These are phyloP conservation scores for Oscarella lobularis DNA, from an alignment of 37 sponge, comb jelly and placozoan species.

Conservation along the genomic window DNA sequence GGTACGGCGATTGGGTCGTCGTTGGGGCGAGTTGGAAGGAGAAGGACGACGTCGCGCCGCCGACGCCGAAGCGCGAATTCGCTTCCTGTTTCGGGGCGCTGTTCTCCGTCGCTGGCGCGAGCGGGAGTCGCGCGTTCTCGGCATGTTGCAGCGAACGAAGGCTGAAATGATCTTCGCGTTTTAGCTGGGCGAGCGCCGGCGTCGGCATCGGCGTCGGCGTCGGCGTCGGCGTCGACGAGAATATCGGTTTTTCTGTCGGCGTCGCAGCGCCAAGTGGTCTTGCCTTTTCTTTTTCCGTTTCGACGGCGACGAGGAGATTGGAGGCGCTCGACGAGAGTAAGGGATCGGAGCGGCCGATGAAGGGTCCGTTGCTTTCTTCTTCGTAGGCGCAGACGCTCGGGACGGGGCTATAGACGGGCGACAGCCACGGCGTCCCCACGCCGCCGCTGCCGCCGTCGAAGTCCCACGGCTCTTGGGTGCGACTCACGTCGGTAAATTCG, in stretches of 20 bases:
- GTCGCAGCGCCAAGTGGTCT: background rate
- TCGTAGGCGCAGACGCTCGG: background rate
- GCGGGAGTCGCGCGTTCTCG: background rate
- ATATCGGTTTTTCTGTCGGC: no score
- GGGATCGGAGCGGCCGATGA: background rate
- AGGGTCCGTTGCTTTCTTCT: background rate
- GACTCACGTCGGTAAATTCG: no score
- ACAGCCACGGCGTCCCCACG: background rate
- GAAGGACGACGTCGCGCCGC: background rate
- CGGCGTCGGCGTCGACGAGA: no score
- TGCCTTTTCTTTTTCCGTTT: background rate
- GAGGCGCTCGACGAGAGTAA: background rate
- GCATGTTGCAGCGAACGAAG: background rate
- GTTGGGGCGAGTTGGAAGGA: background rate
- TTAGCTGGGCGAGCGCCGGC: background rate
- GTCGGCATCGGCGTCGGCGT: no score
- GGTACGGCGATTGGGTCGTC: background rate
- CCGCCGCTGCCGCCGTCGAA: background rate
- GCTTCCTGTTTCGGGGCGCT: background rate
- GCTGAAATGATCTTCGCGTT: background rate
- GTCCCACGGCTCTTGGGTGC: no score
- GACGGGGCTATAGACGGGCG: background rate
- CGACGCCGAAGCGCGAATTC: background rate
- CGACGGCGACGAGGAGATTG: background rate
- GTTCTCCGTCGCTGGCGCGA: slow-evolving; percentile 3